These are phyloP conservation scores for Microtus richardsoni DNA, from an alignment of 2,113 vertebrate species.

Conservation along the genomic window DNA sequence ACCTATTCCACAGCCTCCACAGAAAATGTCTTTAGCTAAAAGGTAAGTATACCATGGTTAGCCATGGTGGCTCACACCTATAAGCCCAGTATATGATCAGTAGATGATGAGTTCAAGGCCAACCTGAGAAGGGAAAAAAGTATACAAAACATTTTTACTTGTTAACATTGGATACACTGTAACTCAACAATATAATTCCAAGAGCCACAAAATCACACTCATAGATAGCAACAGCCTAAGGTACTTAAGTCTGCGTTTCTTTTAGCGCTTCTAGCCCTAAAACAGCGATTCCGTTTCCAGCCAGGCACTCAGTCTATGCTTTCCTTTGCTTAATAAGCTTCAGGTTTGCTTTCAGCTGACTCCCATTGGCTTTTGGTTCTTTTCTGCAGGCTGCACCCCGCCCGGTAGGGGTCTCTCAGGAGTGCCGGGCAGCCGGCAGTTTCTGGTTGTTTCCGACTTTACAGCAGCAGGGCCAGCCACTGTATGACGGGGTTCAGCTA, in stretches of 20 bases:
- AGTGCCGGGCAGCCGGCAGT: accelerated
- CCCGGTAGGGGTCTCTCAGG: background rate
- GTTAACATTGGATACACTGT: background rate
- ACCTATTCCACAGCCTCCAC: background rate
- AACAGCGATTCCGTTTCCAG: background rate
- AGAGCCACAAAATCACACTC: background rate
- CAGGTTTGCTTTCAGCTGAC: background rate
- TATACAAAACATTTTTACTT: too few relatives aligned
- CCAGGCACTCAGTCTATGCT: background rate
- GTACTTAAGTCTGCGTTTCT: background rate
- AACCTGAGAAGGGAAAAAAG: background rate
- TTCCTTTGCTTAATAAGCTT: background rate
- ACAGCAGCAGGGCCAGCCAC: too few relatives aligned
- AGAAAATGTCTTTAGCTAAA: background rate
- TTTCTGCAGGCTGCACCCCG: background rate
- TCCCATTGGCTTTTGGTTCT: too few relatives aligned
- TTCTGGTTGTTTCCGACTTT: background rate
- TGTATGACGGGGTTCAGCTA: background rate
- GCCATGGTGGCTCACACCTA: background rate
- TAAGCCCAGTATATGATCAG: background rate
- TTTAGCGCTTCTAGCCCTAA: background rate
- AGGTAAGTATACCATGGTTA: background rate
- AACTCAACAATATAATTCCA: background rate
- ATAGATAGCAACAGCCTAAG: too few relatives aligned
- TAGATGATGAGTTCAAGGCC: background rate